These are phyloP conservation scores for Pecten maximus DNA, from an alignment of 2,888 invertebrate genomes.

Conservation along the genomic window DNA sequence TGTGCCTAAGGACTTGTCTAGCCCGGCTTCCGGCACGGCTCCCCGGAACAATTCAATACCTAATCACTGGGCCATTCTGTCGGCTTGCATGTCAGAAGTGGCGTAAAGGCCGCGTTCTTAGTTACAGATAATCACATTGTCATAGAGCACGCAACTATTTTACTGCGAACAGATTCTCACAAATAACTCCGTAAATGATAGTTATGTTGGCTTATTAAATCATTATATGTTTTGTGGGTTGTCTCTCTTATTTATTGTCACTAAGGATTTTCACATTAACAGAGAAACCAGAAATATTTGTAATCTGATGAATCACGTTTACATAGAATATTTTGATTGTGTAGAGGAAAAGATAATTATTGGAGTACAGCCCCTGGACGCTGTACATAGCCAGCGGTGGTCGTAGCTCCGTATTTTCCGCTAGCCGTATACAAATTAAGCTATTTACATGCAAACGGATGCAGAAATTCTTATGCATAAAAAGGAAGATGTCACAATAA, in stretches of 20 bases:
- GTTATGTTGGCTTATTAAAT: background rate
- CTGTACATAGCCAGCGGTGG: background rate
- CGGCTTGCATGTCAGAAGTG: constrained; percentile 14
- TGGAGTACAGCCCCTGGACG: background rate
- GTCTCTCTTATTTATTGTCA: background rate
- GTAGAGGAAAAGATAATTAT: background rate
- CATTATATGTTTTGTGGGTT: background rate
- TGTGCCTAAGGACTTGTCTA: background rate
- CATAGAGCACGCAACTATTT: background rate
- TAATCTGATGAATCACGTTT: background rate
- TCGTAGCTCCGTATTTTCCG: background rate
- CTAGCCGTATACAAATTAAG: constrained; percentile 24
- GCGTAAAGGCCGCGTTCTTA: background rate
- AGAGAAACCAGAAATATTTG: background rate
- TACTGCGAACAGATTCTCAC: background rate
- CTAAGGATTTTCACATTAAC: background rate
- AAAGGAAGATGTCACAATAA: constrained; percentile 20
- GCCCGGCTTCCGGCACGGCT: background rate
- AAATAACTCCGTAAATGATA: background rate
- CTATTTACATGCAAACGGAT: constrained; percentile 28
- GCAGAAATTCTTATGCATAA: constrained; percentile 35
- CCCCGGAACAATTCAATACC: background rate
- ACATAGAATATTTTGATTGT: background rate
- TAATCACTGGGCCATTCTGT: background rate
- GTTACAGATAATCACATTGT: constrained; percentile 11